Evolutionary conservation across 2,888 invertebrate species (phyloP).

Genomic region (Maniola hyperantus): DNA sequence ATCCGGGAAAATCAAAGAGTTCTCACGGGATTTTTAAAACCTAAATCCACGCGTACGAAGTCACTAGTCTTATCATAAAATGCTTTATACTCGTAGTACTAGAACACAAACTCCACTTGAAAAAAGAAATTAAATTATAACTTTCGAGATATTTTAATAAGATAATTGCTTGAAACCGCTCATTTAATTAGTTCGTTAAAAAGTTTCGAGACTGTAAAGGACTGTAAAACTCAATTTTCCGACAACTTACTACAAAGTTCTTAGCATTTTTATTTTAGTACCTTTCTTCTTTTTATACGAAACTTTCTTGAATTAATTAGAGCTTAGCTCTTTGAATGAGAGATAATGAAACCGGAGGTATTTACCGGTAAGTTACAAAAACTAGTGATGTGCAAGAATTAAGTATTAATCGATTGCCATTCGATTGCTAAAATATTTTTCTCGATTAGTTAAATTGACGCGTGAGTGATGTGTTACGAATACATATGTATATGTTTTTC

Average conservation of each 20-base stretch:
- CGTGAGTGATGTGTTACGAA: neutral
- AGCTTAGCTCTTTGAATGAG: neutral
- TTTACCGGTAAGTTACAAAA: neutral
- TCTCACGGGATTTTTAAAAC: too few species aligned
- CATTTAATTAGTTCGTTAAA: conserved; percentile 25
- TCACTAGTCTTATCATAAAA: too few species aligned
- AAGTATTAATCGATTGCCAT: neutral
- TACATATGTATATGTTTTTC: too few species aligned
- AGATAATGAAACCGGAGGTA: neutral
- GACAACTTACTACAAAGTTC: conserved; percentile 16
- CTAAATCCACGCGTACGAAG: too few species aligned
- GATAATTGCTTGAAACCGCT: conserved; percentile 24
- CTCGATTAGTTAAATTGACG: too few species aligned
- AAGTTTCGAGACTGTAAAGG: conserved; percentile 15
- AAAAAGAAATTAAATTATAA: conserved; percentile 13
- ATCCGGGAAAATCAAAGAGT: too few species aligned
- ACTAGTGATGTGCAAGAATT: neutral
- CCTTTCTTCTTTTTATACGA: conserved; percentile 15
- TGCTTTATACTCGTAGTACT: too few species aligned
- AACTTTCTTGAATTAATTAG: conserved; percentile 7
- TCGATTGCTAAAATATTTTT: neutral
- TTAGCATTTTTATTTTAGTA: neutral
- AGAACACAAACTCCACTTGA: conserved; percentile 10
- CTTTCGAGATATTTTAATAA: conserved; percentile 15
- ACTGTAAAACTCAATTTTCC: conserved; percentile 24